Evolutionary conservation across 1,140 invertebrate species (phyloP).

Genomic region (Musca domestica): DNA sequence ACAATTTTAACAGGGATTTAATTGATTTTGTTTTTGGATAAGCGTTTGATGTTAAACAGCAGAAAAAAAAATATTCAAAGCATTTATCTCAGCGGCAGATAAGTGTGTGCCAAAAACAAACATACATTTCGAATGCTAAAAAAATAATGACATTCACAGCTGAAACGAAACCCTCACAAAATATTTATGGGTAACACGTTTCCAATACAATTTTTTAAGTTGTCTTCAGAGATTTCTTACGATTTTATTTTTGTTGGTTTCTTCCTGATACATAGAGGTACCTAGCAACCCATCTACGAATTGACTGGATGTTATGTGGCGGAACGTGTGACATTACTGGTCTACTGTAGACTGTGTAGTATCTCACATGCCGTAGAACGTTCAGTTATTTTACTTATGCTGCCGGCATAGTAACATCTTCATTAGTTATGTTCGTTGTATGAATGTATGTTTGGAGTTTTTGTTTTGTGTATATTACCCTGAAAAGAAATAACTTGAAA

Average conservation of each 20-base stretch:
- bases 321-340: too few relatives aligned
- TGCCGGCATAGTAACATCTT: conserved; percentile 9
- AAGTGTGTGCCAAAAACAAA: not conserved
- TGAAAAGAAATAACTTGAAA: not conserved
- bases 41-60: too few relatives aligned
- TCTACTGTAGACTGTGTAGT: too few relatives aligned
- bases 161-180: not conserved
- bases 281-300: not conserved
- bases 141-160: not conserved
- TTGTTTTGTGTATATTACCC: not conserved
- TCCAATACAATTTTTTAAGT: conserved; percentile 6
- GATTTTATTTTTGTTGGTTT: not conserved
- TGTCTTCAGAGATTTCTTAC: conserved; percentile 15
- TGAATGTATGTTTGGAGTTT: not conserved
- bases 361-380: too few relatives aligned
- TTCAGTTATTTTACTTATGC: too few relatives aligned
- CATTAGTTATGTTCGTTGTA: conserved; percentile 4
- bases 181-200: conserved; percentile 16
- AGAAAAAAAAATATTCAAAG: too few relatives aligned
- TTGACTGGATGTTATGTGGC: too few relatives aligned
- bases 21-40: too few relatives aligned
- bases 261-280: not conserved
- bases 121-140: not conserved
- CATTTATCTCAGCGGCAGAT: too few relatives aligned
- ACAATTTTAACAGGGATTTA: too few relatives aligned